Conservation (phyloP, 2,797 vertebrate genomes). For the Spea hammondii region DNA sequence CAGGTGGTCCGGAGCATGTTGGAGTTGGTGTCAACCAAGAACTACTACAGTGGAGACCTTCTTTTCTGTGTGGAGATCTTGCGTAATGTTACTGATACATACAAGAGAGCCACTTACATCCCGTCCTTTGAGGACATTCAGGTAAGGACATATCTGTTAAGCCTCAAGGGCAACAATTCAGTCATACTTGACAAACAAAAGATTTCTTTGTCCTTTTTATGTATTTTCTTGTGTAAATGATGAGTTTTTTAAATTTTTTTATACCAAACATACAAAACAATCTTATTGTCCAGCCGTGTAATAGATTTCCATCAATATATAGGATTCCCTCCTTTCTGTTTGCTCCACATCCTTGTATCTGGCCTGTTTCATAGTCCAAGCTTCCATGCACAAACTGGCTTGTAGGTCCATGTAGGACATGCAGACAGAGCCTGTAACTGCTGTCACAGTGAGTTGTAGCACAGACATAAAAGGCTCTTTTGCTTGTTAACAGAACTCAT, state of each 20-base stretch:
- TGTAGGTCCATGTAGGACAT: constrained; percentile 42
- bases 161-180: too few species aligned
- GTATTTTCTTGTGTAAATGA: constrained; percentile 1
- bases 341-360: too few species aligned
- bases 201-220: too few species aligned
- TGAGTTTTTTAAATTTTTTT: not conserved
- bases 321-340: too few species aligned
- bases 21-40: constrained; percentile 91
- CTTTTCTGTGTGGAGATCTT: constrained; percentile 98
- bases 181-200: too few species aligned
- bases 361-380: constrained; percentile 3
- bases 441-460: constrained; percentile 52
- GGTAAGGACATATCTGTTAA: constrained; percentile 64
- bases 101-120: constrained; percentile 97
- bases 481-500: constrained; percentile 52
- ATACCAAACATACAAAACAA: too few species aligned
- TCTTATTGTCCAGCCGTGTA: too few species aligned
- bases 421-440: constrained; percentile 44
- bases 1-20: constrained; percentile 96
- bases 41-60: constrained; percentile 96
- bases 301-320: too few species aligned
- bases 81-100: constrained; percentile 99
- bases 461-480: constrained; percentile 50
- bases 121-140: constrained; percentile 95
- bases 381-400: constrained; percentile 15